Base-by-base conservation (phyloP, 2,888 invertebrate species). In the Amphiduros pacificus region DNA sequence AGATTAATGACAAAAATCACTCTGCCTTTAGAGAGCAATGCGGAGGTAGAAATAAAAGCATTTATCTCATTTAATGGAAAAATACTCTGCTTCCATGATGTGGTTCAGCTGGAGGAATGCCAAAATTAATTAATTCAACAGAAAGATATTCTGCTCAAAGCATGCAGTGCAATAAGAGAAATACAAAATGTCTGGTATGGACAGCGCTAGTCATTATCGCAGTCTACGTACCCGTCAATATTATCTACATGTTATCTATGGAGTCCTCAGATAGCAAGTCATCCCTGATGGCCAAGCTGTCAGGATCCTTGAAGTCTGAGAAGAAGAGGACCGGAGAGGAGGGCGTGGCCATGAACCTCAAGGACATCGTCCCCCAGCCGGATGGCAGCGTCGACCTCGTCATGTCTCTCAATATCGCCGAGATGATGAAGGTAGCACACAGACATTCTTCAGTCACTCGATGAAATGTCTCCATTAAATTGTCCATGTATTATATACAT, bases 371-470 rank as follows among this genome's bases (percentile, higher is more conserved):
- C 11, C n/a, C 48, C 2, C 31, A 51, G 9, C 49, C 22, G 4
- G 58, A 58, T 36, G 58, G 58, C 14, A 24, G 32, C n/a, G 26
- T 58, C 3, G 58, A 58, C 32, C 24, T 58, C 6, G 20, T 24
- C 17, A 1, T 58, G 14, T 50, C 49, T 24, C 20, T 58, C 1
- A 40, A 58, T 27, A 22, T 58, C 5, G 24, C 6, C 5, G 49
- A 40, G 2, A 32, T 58, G 50, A 17, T 51, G 6, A 49, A 58
- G 27, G 26, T 58, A 9, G 11, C 41, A 2, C n/a, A 24, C 4
- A 41, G 40, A 2, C 28, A 24, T 24, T 24, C 40, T 1, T 40
- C 36, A 1, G 55, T 40, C 9, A 41, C 55, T 2, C 41, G n/a
- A n/a, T n/a, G n/a, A n/a, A n/a, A n/a, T n/a, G n/a, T n/a, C n/a